Evolutionary conservation across 2,797 vertebrate species (phyloP).

Genomic region (Bucorvus abyssinicus): DNA sequence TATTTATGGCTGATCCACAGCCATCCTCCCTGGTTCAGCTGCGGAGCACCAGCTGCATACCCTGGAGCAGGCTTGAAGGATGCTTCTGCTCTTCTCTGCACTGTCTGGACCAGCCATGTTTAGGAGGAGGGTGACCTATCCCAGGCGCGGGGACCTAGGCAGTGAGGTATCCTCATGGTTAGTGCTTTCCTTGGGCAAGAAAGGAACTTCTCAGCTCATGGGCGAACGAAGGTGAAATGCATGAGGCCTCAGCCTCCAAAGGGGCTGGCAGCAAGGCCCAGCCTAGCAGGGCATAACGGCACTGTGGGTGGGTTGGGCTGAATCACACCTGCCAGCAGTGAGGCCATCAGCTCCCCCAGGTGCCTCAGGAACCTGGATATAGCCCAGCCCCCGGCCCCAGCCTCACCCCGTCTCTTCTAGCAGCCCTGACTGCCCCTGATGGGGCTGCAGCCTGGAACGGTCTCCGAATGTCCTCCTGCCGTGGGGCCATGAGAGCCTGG

Average conservation of each 20-base stretch:
- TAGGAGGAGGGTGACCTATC: background rate
- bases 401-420: background rate
- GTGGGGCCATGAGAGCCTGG: rapidly evolving
- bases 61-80: background rate
- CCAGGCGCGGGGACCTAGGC: background rate
- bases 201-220: background rate
- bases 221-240: background rate
- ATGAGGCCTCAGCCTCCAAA: background rate
- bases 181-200: background rate
- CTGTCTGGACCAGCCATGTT: background rate
- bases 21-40: background rate
- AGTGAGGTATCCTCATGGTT: background rate
- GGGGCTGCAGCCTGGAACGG: background rate
- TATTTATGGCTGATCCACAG: background rate
- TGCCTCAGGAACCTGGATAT: background rate
- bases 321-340: background rate
- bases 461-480: background rate
- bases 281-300: background rate
- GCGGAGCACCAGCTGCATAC: background rate
- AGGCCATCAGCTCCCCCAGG: background rate
- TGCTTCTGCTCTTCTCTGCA: background rate
- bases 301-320: background rate
- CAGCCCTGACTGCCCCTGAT: background rate
- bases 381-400: background rate
- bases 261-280: background rate